Percentiles rank a stretch among this genome's conserved stretches.
Evolutionary conservation across 2,113 vertebrate species (phyloP).

Genomic region (Periophthalmodon schlosseri): DNA sequence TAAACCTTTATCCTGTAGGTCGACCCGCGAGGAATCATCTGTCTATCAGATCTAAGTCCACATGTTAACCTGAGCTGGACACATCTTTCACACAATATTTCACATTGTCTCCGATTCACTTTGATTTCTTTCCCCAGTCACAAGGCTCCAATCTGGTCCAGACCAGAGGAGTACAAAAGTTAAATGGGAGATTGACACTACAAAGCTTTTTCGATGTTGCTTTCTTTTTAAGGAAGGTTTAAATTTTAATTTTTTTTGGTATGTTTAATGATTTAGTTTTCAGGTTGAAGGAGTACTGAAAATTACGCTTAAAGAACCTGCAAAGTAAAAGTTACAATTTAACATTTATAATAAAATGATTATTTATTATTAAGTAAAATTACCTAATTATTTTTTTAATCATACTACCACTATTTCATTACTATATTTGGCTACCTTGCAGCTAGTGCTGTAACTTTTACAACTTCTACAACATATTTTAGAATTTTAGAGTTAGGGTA

Average conservation of each 20-base stretch:
- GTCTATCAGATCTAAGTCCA: conserved; percentile 65
- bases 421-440: too few species aligned
- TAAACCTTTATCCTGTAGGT: conserved; percentile 79
- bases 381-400: neutral
- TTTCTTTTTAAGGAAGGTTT: neutral
- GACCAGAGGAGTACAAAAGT: conserved; percentile 45
- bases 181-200: conserved; percentile 13
- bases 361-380: neutral
- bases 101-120: conserved; percentile 65
- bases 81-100: conserved; percentile 50
- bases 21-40: conserved; percentile 70
- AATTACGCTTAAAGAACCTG: neutral
- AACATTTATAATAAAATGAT: neutral
- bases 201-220: neutral
- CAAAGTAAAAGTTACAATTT: too few species aligned
- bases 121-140: conserved; percentile 66
- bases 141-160: conserved; percentile 34
- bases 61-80: conserved; percentile 35
- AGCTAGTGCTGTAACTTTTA: too few species aligned
- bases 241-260: neutral
- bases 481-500: too few species aligned
- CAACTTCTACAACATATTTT: too few species aligned
- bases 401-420: too few species aligned
- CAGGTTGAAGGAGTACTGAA: neutral
- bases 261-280: neutral